Evolutionary conservation across 2,797 vertebrate species (phyloP).

Genomic region (Novumbra hubbsi): DNA sequence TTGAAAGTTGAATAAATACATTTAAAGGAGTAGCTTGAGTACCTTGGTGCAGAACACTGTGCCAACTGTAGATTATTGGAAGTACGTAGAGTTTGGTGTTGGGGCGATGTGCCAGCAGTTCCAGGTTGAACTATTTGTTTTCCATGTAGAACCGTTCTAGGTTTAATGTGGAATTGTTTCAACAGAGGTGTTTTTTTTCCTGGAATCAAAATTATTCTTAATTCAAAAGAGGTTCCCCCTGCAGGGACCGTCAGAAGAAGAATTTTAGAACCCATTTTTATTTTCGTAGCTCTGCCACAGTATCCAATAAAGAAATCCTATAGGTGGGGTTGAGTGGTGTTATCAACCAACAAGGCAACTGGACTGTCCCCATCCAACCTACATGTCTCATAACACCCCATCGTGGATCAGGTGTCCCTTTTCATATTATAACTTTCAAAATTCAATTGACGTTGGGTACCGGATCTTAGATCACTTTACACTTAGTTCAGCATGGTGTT

Average conservation of each 20-base stretch:
- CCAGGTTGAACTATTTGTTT: not conserved
- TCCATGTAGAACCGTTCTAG: not conserved
- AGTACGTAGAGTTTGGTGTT: too few relatives aligned
- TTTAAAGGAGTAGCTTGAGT: not conserved
- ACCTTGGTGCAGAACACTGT: not conserved
- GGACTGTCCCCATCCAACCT: conserved; percentile 25
- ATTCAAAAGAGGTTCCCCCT: not conserved
- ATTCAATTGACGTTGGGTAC: not conserved
- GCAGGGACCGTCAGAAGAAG: not conserved
- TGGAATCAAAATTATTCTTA: too few relatives aligned
- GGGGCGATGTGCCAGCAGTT: too few relatives aligned
- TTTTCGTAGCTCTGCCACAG: not conserved
- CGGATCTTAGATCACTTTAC: conserved; percentile 40
- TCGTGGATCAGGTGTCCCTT: not conserved
- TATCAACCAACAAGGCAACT: not conserved
- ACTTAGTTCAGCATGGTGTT: conserved; percentile 62
- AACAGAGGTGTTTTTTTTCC: too few relatives aligned
- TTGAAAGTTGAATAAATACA: not conserved
- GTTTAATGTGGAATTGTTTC: too few relatives aligned
- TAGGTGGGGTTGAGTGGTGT: not conserved
- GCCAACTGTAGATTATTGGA: too few relatives aligned
- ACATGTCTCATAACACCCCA: conserved; percentile 49
- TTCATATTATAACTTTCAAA: not conserved
- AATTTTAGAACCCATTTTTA: not conserved
- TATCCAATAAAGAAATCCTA: conserved; percentile 7